phyloP scores from a whole-genome alignment of 2,797 vertebrate genomes.

The Manis javanica region DNA sequence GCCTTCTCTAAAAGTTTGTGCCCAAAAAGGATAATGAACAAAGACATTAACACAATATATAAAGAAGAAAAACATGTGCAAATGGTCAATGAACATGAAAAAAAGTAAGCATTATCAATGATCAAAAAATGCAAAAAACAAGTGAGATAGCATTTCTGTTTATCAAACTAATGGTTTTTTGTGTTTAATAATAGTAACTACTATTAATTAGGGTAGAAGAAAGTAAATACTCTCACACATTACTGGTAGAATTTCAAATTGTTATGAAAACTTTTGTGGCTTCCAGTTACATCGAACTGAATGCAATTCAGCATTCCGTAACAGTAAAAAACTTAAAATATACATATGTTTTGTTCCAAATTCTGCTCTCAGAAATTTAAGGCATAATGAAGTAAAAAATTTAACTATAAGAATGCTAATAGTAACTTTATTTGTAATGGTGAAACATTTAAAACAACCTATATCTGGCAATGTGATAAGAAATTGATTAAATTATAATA shows the following conservation, averaged over 20 bases:
- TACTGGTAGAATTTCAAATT: neutral
- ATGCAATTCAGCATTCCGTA: neutral
- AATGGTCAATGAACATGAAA: neutral
- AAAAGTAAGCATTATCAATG: neutral
- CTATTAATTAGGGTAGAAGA: neutral
- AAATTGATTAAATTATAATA: neutral
- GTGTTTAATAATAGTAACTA: neutral
- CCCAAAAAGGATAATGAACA: neutral
- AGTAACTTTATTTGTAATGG: neutral
- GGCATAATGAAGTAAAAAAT: neutral
- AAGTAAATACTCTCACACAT: neutral
- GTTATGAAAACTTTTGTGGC: neutral
- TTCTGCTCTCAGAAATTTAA: slow-evolving; percentile 13
- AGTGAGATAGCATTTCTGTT: neutral
- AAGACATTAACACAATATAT: neutral
- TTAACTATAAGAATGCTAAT: neutral
- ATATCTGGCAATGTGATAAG: neutral
- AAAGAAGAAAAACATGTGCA: neutral
- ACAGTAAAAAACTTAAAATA: neutral
- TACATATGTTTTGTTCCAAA: neutral
- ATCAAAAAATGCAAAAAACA: neutral
- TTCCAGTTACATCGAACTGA: neutral
- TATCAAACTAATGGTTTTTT: neutral
- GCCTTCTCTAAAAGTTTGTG: neutral
- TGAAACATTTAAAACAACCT: neutral